A percentile compares a stretch with the other conserved stretches of the same genome.
phyloP scores from a whole-genome alignment of 2,888 invertebrate species.

The Andrena fulva region DNA sequence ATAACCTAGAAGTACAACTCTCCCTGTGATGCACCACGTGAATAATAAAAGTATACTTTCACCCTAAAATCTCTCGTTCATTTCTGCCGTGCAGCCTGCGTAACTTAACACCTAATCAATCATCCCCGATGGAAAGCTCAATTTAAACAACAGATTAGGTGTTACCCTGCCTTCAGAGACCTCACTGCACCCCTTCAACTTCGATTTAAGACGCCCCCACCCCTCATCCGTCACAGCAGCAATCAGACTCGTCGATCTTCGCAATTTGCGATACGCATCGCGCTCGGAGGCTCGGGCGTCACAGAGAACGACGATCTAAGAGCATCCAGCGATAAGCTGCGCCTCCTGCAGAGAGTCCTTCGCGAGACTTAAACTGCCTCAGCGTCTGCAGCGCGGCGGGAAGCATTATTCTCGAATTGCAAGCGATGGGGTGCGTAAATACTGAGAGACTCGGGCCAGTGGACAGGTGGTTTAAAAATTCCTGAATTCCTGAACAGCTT shows the following conservation, averaged over 20 bases:
- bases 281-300: not conserved
- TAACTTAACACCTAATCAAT: not conserved
- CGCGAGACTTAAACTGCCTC: not conserved
- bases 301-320: constrained; percentile 3
- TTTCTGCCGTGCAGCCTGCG: not conserved
- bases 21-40: no score
- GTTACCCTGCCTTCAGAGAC: not conserved
- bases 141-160: not conserved
- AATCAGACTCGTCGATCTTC: constrained; percentile 27
- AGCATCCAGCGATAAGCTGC: constrained; percentile 3
- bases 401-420: constrained; percentile 7
- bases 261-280: constrained; percentile 41
- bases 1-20: no score
- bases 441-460: not conserved
- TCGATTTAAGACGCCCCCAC: not conserved
- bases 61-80: not conserved
- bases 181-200: not conserved
- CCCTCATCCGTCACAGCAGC: constrained; percentile 19
- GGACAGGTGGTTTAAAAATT: constrained; percentile 8
- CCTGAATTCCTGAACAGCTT: constrained; percentile 8
- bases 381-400: not conserved
- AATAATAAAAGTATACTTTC: no score
- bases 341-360: not conserved
- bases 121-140: not conserved
- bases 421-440: constrained; percentile 25